phyloP scores from a whole-genome alignment of 2,888 invertebrate species.

The Adelognathus sp. region DNA sequence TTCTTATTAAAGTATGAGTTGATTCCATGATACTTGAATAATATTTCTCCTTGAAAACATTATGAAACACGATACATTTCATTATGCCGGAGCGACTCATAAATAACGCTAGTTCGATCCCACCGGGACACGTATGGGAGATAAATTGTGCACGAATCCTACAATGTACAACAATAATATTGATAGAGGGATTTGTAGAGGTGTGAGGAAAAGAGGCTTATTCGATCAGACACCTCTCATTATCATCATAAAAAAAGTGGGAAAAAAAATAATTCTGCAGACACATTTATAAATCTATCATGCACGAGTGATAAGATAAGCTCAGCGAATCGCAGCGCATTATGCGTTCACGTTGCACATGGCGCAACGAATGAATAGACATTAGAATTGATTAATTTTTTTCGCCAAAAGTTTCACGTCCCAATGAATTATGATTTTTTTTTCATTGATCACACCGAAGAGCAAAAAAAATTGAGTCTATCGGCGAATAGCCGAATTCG shows the following conservation, averaged over 20 bases:
- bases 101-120: no score
- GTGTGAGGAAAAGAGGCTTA: no score
- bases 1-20: neutral
- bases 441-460: neutral
- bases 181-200: no score
- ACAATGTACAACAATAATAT: no score
- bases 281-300: neutral
- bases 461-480: neutral
- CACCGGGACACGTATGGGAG: neutral
- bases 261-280: neutral
- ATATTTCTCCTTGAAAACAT: no score
- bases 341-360: neutral
- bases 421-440: neutral
- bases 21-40: no score
- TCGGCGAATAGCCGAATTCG: neutral
- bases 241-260: neutral
- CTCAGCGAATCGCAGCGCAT: neutral
- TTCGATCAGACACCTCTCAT: no score
- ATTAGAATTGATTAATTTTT: neutral
- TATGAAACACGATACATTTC: no score
- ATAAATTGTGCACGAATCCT: no score
- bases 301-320: neutral
- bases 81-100: no score
- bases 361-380: neutral
- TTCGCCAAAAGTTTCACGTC: neutral